Evolutionary conservation across 2,113 vertebrate genomes (phyloP), one percentile per base, ranked within the genome.

Genomic region (Albula goreensis): DNA sequence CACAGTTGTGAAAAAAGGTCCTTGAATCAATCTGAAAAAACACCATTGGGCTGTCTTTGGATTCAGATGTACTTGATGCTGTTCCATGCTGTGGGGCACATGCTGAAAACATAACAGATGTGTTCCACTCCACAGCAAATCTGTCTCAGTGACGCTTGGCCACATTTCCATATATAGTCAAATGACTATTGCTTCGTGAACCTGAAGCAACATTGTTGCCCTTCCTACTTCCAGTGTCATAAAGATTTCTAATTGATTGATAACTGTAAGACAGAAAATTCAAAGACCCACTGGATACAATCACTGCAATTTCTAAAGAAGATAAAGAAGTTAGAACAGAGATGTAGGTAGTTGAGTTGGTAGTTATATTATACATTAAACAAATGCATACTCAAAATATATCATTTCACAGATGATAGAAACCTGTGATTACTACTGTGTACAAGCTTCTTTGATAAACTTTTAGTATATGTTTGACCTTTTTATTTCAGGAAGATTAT

Each of bases 1-100:
- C 53, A 85, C 84, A 87, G 81, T 82, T 15, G 74, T 79, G 41
- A 60, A 57, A 80, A 81, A 78, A 51, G 81, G 88, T 83, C 78
- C 79, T n/a, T 49, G 48, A 77, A 49, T 85, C 51, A 31, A 51
- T 50, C 70, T 5, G 50, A 50, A n/a, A 15, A 74, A 25, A 74
- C n/a, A 74, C 70, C 48, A 50, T 2, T 48, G 63, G 50, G 13
- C 50, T 31, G 22, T 25, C 50, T 84, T 77, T 51, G 11, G 66
- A 51, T n/a, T 2, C 1, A 53, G 56, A 50, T 22, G 2, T 53
- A 31, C n/a, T 22, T 51, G 2, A 22, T 4, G 8, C 2, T 15
- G 78, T 80, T 80, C 5, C 49, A 15, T 50, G 41, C 78, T 15
- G 41, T 49, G 31, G 78, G 78, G 31, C 12, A 9, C 25, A 51